Conservation (phyloP, 2,113 vertebrate genomes). For the Halcyon malimbica region DNA sequence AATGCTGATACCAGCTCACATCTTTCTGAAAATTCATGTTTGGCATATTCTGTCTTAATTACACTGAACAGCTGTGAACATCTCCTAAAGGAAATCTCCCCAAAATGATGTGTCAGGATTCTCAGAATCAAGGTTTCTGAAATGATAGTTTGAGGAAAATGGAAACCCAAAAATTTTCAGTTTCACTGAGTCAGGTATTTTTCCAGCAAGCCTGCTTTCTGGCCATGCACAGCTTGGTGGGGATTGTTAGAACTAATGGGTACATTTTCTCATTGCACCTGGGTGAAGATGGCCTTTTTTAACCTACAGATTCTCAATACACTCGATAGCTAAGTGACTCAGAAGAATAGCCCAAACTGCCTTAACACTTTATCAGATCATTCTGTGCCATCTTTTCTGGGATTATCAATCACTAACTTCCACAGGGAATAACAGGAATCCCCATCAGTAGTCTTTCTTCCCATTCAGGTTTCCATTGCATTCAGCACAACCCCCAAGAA, state of each 20-base stretch:
- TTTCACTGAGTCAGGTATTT: neutral
- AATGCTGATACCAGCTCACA: neutral
- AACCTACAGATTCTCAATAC: neutral
- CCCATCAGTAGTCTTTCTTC: neutral
- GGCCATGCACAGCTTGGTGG: accelerated
- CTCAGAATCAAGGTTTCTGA: neutral
- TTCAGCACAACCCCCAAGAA: neutral
- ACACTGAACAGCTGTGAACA: neutral
- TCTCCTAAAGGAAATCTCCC: constrained; percentile 7
- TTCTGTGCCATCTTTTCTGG: neutral
- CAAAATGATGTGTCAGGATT: neutral
- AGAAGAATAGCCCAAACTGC: neutral
- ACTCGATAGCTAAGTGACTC: neutral
- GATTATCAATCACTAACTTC: neutral
- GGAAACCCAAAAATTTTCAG: neutral
- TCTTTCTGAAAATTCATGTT: neutral
- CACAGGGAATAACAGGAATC: neutral
- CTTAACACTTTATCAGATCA: neutral
- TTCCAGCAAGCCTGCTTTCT: neutral
- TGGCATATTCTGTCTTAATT: neutral
- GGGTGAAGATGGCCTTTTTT: neutral
- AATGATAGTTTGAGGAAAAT: neutral
- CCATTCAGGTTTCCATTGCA: neutral
- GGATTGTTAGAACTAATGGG: neutral
- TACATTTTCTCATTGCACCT: neutral